A percentile compares a stretch with the other conserved stretches of the same genome.
Evolutionary conservation across 64 coral and sea anemone species (phyloP).

Genomic region (Montipora foliosa): DNA sequence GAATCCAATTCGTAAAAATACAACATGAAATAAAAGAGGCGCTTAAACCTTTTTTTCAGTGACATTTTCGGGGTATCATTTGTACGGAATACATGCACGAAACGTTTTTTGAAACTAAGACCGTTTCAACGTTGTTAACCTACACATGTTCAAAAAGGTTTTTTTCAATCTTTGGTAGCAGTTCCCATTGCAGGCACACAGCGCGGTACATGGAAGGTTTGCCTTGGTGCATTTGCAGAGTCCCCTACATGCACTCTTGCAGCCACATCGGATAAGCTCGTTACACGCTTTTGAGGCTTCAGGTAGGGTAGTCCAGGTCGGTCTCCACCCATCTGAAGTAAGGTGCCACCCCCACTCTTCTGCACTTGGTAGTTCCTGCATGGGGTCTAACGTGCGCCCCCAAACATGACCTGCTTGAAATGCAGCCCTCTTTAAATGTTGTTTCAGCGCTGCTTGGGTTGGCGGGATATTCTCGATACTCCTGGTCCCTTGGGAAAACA

Average conservation of each 20-base stretch:
- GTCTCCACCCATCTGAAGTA: slow-evolving; percentile 51
- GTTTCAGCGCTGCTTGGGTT: slow-evolving; percentile 30
- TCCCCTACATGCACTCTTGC: slow-evolving; percentile 45
- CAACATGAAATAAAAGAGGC: too few relatives aligned
- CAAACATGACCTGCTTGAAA: slow-evolving; percentile 60
- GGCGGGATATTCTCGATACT: slow-evolving; percentile 63
- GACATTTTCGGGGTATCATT: neutral
- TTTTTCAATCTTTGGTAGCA: slow-evolving; percentile 26
- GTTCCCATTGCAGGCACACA: slow-evolving; percentile 28
- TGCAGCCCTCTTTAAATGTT: slow-evolving; percentile 55
- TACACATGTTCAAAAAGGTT: neutral
- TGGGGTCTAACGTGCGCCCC: slow-evolving; percentile 15
- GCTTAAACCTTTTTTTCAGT: too few relatives aligned
- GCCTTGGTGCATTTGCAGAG: slow-evolving; percentile 60
- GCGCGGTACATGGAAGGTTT: slow-evolving; percentile 36
- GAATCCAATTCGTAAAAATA: slow-evolving; percentile 3
- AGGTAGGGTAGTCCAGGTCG: slow-evolving; percentile 47
- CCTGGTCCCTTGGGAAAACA: slow-evolving; percentile 54
- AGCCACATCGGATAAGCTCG: slow-evolving; percentile 66
- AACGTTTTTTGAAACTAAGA: neutral
- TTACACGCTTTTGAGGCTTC: slow-evolving; percentile 52
- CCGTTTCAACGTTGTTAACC: neutral
- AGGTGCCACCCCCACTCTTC: slow-evolving; percentile 59
- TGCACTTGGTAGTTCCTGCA: slow-evolving; percentile 61
- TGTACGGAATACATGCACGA: neutral